phyloP scores from a whole-genome alignment of 2,797 vertebrate species.

The Balearica regulorum region DNA sequence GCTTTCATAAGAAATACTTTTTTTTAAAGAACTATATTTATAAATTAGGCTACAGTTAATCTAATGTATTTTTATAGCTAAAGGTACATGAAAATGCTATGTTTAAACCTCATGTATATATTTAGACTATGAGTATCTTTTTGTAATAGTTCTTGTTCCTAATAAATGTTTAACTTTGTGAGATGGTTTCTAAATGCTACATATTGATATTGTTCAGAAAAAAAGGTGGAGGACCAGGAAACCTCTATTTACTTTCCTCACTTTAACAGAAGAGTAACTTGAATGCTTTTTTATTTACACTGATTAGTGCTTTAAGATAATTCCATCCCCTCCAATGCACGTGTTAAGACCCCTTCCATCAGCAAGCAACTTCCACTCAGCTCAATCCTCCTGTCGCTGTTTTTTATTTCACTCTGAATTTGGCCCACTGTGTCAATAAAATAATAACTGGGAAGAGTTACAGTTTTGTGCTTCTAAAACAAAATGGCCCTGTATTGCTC shows the following conservation, averaged over 20 bases:
- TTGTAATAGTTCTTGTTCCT: constrained; percentile 70
- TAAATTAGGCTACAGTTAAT: constrained; percentile 77
- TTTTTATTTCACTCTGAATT: background rate
- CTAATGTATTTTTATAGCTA: constrained; percentile 79
- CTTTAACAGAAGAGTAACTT: background rate
- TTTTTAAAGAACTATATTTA: constrained; percentile 75
- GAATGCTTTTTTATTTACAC: background rate
- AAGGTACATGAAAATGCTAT: constrained; percentile 74
- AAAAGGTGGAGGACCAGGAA: background rate
- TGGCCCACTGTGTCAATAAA: background rate
- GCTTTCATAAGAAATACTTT: constrained; percentile 73
- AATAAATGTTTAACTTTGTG: constrained; percentile 71
- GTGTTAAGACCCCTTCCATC: background rate
- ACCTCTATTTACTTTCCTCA: background rate
- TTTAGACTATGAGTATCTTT: constrained; percentile 71
- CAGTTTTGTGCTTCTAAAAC: background rate
- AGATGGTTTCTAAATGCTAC: background rate
- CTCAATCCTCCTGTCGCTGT: background rate
- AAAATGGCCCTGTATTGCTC: background rate
- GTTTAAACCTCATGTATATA: constrained; percentile 79
- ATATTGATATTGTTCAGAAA: background rate
- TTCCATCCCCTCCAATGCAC: background rate
- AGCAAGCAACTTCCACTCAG: background rate
- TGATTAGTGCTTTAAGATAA: background rate
- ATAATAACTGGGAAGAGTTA: background rate